A percentile compares a stretch with the other conserved stretches of the same genome.
Evolutionary conservation across 2,113 vertebrate species (phyloP).

Genomic region (Dromiciops gliroides): DNA sequence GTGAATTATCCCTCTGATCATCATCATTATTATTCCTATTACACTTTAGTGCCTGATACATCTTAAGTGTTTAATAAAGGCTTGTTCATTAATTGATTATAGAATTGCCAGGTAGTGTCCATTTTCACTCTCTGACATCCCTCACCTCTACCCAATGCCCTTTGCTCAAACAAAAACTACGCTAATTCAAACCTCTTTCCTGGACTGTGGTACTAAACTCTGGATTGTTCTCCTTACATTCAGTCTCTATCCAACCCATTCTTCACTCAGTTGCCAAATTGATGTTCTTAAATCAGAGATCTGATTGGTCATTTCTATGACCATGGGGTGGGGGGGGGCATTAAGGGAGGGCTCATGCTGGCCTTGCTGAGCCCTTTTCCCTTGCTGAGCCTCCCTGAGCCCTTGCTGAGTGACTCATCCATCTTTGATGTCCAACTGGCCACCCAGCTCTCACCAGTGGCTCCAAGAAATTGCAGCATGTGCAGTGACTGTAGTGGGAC

Average conservation of each 20-base stretch:
- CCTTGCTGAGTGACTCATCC: not conserved
- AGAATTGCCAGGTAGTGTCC: not conserved
- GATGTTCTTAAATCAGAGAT: not conserved
- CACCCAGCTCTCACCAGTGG: not conserved
- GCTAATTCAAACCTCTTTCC: not conserved
- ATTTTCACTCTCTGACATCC: not conserved
- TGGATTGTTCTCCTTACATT: not conserved
- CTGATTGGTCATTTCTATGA: not conserved
- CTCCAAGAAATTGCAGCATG: not conserved
- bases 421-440: not conserved
- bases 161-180: not conserved
- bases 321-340: too few relatives aligned
- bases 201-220: not conserved
- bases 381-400: not conserved
- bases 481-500: not conserved
- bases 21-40: not conserved
- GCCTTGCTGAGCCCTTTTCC: not conserved
- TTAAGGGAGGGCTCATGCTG: not conserved
- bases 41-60: not conserved
- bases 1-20: not conserved
- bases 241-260: not conserved
- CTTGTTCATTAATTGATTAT: not conserved
- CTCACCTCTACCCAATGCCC: not conserved
- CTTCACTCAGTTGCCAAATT: not conserved
- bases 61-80: not conserved